phyloP scores from a whole-genome alignment of 2,888 invertebrate genomes.

The Drosophila picticornis region DNA sequence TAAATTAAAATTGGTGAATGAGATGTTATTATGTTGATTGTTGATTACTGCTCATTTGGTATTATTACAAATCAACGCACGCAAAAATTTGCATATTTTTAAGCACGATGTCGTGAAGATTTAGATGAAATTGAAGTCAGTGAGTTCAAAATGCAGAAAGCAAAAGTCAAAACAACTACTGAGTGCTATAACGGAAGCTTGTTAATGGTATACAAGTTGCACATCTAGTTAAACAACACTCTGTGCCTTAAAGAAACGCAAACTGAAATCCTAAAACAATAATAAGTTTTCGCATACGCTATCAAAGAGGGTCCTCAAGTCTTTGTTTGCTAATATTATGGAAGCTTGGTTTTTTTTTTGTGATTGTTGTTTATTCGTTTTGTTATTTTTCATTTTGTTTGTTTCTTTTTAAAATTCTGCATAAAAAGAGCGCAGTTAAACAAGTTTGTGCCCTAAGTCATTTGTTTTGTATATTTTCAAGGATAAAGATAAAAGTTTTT shows the following conservation, averaged over 20 bases:
- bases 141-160: slow-evolving; percentile 32
- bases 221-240: background rate
- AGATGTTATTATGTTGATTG: slow-evolving; percentile 49
- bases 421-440: slow-evolving; percentile 50
- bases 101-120: slow-evolving; percentile 68
- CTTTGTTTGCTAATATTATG: slow-evolving; percentile 37
- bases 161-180: slow-evolving; percentile 21
- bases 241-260: slow-evolving; percentile 2
- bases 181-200: slow-evolving; percentile 3
- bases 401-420: slow-evolving; percentile 58
- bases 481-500: slow-evolving; percentile 53
- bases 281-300: slow-evolving; percentile 28
- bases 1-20: slow-evolving; percentile 32
- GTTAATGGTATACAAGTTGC: background rate
- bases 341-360: background rate
- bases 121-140: slow-evolving; percentile 41
- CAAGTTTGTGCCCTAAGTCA: slow-evolving; percentile 60
- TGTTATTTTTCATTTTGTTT: slow-evolving; percentile 29
- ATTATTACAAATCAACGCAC: slow-evolving; percentile 62
- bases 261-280: slow-evolving; percentile 10
- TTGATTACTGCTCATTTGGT: slow-evolving; percentile 33
- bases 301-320: slow-evolving; percentile 22
- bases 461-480: slow-evolving; percentile 67
- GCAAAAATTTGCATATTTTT: slow-evolving; percentile 61
- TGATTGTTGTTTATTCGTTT: slow-evolving; percentile 1